A percentile compares a stretch with the other conserved stretches of the same genome.
phyloP scores from a whole-genome alignment of 2,888 invertebrate species.

The Parnassius apollo region DNA sequence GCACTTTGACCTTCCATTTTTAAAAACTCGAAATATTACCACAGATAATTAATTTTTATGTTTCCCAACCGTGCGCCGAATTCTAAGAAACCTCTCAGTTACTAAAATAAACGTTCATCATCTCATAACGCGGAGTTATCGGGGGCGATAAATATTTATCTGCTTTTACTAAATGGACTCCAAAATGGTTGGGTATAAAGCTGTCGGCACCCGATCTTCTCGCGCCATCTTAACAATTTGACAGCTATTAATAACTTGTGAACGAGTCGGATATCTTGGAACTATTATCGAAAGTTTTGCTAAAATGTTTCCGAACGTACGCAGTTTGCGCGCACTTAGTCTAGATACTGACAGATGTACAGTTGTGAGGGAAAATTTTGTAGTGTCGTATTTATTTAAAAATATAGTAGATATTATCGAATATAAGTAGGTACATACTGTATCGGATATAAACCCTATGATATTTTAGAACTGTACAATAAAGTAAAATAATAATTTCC shows the following conservation, averaged over 20 bases:
- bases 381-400: too few relatives aligned
- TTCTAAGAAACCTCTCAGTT: slow-evolving; percentile 41
- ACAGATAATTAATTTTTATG: slow-evolving; percentile 28
- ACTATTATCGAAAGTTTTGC: slow-evolving; percentile 41
- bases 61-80: slow-evolving; percentile 21
- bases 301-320: slow-evolving; percentile 42
- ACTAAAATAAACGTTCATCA: slow-evolving; percentile 65
- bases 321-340: slow-evolving; percentile 58
- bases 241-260: slow-evolving; percentile 51
- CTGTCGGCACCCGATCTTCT: slow-evolving; percentile 66
- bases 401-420: too few relatives aligned
- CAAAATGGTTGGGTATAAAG: slow-evolving; percentile 66
- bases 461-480: too few relatives aligned
- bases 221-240: slow-evolving; percentile 62
- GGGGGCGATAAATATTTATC: slow-evolving; percentile 72
- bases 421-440: too few relatives aligned
- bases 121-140: slow-evolving; percentile 53
- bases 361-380: slow-evolving; percentile 40
- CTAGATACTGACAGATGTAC: slow-evolving; percentile 61
- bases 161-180: slow-evolving; percentile 76
- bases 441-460: too few relatives aligned
- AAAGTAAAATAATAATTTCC: too few relatives aligned
- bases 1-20: slow-evolving; percentile 22
- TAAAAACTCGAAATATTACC: slow-evolving; percentile 26
- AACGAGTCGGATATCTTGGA: slow-evolving; percentile 36